These are phyloP conservation scores for Botia kubotai DNA, from an alignment of 2,797 vertebrate genomes.

Conservation along the genomic window DNA sequence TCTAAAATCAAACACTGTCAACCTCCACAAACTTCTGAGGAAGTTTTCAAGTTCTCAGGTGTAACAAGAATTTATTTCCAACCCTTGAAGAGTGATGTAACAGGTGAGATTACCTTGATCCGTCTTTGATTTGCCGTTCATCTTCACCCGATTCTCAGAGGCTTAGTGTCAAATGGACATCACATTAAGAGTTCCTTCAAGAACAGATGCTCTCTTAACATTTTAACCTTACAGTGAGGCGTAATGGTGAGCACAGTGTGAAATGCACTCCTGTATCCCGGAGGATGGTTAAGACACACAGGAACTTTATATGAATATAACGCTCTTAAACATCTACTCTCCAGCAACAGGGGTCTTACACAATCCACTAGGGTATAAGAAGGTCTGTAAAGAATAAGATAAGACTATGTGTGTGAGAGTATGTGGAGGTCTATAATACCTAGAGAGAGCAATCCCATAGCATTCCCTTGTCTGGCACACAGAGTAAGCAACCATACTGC, in stretches of 20 bases:
- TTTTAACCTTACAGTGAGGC: background rate
- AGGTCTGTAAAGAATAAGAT: slow-evolving; percentile 32
- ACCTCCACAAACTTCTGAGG: slow-evolving; percentile 21
- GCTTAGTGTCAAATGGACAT: slow-evolving; percentile 32
- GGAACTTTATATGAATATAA: slow-evolving; percentile 34
- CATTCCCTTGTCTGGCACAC: background rate
- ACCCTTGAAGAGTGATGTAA: slow-evolving; percentile 6
- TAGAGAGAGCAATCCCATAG: background rate
- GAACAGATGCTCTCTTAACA: slow-evolving; percentile 19
- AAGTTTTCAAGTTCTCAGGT: slow-evolving; percentile 24
- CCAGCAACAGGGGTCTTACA: slow-evolving; percentile 10
- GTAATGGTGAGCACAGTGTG: background rate
- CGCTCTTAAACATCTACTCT: slow-evolving; percentile 38
- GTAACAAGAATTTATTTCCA: slow-evolving; percentile 12
- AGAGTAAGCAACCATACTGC: background rate
- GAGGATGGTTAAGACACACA: slow-evolving; percentile 14
- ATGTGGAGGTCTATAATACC: background rate
- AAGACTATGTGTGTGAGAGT: slow-evolving; percentile 2
- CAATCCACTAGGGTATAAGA: slow-evolving; percentile 20
- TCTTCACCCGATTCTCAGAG: slow-evolving; percentile 6
- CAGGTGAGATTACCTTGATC: slow-evolving; percentile 21
- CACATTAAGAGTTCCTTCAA: slow-evolving; percentile 14
- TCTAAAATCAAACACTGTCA: background rate
- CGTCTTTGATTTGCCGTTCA: slow-evolving; percentile 15
- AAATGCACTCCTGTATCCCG: slow-evolving; percentile 17